phyloP scores from a whole-genome alignment of 1,140 invertebrate genomes.

The Stegodyphus mimosarum region DNA sequence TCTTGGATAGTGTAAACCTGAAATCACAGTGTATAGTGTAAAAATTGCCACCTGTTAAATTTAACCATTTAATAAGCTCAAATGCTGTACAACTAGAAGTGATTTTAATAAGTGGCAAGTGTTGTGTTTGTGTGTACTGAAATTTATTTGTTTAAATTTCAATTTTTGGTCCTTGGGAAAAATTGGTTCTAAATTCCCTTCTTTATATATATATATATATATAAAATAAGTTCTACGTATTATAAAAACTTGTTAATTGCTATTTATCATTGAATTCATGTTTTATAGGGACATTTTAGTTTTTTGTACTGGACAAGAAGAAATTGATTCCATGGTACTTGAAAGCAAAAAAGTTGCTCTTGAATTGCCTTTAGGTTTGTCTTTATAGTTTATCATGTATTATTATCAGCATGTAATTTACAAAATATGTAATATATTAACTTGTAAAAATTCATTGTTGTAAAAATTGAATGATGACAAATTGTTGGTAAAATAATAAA shows the following conservation, averaged over 20 bases:
- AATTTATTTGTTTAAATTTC: neutral
- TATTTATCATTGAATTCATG: conserved; percentile 9
- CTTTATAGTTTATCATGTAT: neutral
- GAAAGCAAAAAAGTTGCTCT: conserved; percentile 78
- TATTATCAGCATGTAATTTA: neutral
- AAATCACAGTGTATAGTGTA: too few relatives aligned
- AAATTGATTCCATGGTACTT: conserved; percentile 89
- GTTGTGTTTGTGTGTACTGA: conserved; percentile 1
- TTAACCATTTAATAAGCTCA: too few relatives aligned
- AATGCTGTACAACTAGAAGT: too few relatives aligned
- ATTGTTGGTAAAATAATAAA: neutral
- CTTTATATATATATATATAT: neutral
- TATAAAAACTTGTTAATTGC: neutral
- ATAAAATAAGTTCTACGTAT: neutral
- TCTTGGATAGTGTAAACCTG: too few relatives aligned
- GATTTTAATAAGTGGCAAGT: too few relatives aligned
- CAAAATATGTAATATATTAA: neutral
- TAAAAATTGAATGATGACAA: neutral
- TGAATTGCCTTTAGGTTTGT: conserved; percentile 63
- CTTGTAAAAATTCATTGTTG: neutral
- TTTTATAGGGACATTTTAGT: conserved; percentile 83
- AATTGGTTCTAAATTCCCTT: too few relatives aligned
- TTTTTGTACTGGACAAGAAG: conserved; percentile 98
- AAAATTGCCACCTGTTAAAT: too few relatives aligned
- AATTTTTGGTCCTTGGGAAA: neutral